These are phyloP conservation scores for Nothocercus nigrocapillus DNA, from an alignment of 2,113 vertebrate genomes.

Conservation along the genomic window DNA sequence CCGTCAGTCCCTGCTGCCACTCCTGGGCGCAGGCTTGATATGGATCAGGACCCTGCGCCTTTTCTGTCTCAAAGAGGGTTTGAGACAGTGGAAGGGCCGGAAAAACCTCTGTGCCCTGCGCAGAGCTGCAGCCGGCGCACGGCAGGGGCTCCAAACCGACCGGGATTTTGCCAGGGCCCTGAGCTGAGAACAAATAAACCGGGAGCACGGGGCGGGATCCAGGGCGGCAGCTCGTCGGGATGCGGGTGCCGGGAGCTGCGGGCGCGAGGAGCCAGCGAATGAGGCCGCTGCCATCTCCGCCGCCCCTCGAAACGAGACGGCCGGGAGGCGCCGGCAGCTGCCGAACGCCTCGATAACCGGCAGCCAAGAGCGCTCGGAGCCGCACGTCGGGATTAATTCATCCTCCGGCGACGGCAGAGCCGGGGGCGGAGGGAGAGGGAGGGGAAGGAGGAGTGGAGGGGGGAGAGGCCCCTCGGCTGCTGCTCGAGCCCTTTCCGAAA, in stretches of 20 bases:
- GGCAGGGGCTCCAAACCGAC: background rate
- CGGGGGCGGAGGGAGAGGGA: background rate
- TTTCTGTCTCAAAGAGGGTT: background rate
- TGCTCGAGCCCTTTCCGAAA: constrained; percentile 50
- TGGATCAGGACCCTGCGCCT: background rate
- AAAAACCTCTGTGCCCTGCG: background rate
- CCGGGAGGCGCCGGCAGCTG: constrained; percentile 6
- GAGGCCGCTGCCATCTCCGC: constrained; percentile 62
- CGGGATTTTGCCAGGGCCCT: background rate
- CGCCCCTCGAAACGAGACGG: constrained; percentile 17
- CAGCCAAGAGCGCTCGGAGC: constrained; percentile 63
- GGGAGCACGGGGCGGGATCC: background rate
- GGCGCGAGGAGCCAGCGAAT: constrained; percentile 60
- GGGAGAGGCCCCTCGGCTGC: constrained; percentile 25
- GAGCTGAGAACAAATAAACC: background rate
- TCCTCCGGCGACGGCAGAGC: constrained; percentile 13
- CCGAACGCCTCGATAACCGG: constrained; percentile 41
- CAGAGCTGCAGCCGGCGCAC: background rate
- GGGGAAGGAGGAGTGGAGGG: constrained; percentile 31
- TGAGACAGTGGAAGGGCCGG: background rate
- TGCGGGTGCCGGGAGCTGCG: background rate
- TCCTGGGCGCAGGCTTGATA: background rate
- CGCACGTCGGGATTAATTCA: constrained; percentile 36
- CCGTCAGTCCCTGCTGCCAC: accelerated
- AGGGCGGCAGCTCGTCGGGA: background rate